Base-by-base conservation (phyloP, 2,797 vertebrate species). In the Rachycentron canadum region DNA sequence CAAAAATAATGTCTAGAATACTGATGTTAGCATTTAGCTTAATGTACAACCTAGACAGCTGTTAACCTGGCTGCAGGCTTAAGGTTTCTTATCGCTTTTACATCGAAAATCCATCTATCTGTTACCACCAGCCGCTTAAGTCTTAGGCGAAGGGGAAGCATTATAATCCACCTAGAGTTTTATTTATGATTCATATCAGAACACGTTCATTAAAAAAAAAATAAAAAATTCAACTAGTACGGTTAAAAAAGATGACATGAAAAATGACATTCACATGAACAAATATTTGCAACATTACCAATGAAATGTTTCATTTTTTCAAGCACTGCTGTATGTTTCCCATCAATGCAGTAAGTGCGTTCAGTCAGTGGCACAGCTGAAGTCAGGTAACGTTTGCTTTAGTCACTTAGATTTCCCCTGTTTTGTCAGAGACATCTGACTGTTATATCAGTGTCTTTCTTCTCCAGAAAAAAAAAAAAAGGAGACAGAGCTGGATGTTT, bases 391-490 rank as follows among this genome's bases (percentile, higher is more conserved):
- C 64, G 45, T 79, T 76, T 52, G 34, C 60, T 32, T 5, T 5
- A 50, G 61, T 83, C 53, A 32, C 47, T 57, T 26, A 26, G 19
- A 67, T 71, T 76, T 55, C 16, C 9, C 19, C 12, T 58, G 43
- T 61, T 62, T 61, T 11, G 71, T 73, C 73, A 50, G 64, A 71
- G 19, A 63, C 53, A 21, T 63, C 38, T 77, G 62, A 83, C 58
- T 56, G 49, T 34, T 59, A 70, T 80, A 70, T 80, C 65, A 60
- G 55, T 1, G 28, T 55, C 58, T 55, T 68, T 38, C 19, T 52
- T 60, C 55, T 13, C 25, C 21, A 28, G 14, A 7, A 32, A 32
- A 7, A 32, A 55, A 50, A 45, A 45, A 45, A 62, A 59, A 36
- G 28, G 36, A 73, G 26, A 76, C 40, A 19, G 52, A 76, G 23